Conservation (phyloP, 53 echinoderm and acorn worm genomes). For the Temnopleurus reevesii region DNA sequence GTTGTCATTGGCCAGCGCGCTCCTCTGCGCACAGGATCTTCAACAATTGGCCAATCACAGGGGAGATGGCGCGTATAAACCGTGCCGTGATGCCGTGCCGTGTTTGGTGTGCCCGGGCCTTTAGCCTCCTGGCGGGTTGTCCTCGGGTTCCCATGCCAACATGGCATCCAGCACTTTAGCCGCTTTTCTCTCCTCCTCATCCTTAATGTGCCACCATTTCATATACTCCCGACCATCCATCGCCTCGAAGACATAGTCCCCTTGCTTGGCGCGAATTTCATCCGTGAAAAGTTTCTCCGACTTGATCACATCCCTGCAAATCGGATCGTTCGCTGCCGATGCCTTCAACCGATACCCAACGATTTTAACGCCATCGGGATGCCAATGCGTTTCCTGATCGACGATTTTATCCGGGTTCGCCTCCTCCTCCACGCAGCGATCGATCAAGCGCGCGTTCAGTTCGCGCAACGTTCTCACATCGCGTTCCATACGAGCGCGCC, state of each 20-base stretch:
- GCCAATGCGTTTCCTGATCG: conserved; percentile 43
- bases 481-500: conserved; percentile 28
- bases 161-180: conserved; percentile 4
- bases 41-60: too few relatives aligned
- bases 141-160: not conserved
- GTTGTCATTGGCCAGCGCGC: too few relatives aligned
- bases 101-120: too few relatives aligned
- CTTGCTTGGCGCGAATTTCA: conserved; percentile 45
- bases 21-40: too few relatives aligned
- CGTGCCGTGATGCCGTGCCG: too few relatives aligned
- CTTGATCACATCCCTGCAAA: conserved; percentile 32
- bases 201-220: conserved; percentile 20
- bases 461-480: conserved; percentile 54
- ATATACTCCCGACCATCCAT: not conserved
- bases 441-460: conserved; percentile 43
- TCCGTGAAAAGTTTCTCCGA: conserved; percentile 47
- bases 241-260: conserved; percentile 37
- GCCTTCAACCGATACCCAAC: conserved; percentile 32
- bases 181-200: not conserved
- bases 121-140: not conserved
- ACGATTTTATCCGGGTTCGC: conserved; percentile 36
- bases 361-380: conserved; percentile 42
- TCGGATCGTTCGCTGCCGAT: conserved; percentile 1
- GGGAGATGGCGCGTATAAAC: too few relatives aligned
- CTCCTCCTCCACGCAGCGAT: conserved; percentile 52